Conservation (phyloP, 2,797 vertebrate genomes). For the Enteromius radiatus region DNA sequence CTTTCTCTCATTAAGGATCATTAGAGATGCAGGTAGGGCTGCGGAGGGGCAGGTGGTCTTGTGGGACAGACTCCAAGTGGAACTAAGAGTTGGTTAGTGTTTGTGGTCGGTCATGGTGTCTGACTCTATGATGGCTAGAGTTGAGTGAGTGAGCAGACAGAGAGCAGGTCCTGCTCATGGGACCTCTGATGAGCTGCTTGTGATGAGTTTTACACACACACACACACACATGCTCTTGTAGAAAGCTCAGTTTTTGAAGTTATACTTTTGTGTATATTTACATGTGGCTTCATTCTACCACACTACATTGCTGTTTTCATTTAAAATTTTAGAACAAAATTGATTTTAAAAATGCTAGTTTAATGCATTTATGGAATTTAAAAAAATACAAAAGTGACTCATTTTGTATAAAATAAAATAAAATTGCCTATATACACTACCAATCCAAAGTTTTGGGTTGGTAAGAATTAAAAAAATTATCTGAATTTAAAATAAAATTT, state of each 20-base stretch:
- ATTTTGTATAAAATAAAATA: not conserved
- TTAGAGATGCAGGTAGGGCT: constrained; percentile 45
- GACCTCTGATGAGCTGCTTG: constrained; percentile 55
- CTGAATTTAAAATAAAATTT: not conserved
- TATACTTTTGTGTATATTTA: not conserved
- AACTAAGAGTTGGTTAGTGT: constrained; percentile 55
- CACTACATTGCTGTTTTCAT: not conserved
- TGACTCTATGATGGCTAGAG: constrained; percentile 69
- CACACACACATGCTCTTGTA: constrained; percentile 22
- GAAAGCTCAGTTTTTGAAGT: not conserved
- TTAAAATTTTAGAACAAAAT: not conserved
- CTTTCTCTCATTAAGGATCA: constrained; percentile 49
- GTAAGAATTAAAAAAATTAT: too few relatives aligned
- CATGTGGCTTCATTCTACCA: not conserved
- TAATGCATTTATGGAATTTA: not conserved
- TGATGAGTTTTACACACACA: constrained; percentile 3
- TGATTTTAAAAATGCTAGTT: not conserved
- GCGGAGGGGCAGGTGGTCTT: constrained; percentile 42
- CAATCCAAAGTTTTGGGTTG: not conserved
- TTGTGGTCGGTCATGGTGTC: constrained; percentile 70
- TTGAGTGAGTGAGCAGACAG: constrained; percentile 72
- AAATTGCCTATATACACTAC: not conserved
- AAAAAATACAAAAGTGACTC: not conserved
- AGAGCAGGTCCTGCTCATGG: constrained; percentile 65
- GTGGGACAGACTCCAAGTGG: constrained; percentile 45